Evolutionary conservation across 2,113 vertebrate genomes (phyloP), one percentile per base, ranked within the genome.

Genomic region (Engraulis encrasicolus): DNA sequence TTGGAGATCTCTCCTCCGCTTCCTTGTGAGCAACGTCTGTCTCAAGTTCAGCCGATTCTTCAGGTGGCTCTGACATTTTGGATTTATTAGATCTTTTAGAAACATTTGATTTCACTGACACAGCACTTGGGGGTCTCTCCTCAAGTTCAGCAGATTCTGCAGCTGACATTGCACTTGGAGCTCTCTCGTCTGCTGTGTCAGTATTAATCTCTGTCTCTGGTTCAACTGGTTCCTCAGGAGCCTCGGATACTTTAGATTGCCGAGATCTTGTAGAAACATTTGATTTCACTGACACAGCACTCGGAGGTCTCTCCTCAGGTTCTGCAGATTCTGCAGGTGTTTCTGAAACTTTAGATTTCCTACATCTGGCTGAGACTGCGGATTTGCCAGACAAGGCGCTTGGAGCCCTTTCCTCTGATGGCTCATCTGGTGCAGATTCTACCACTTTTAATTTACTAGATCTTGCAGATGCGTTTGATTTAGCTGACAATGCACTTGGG

Each of bases 271-370:
- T 78, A 36, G 45, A n/a, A 49, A 86, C 40, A 61, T 71, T 15
- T 45, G 48, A 48, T 84, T 17, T 89, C 88, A 81, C 34, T 45
- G 89, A 85, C 50, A 38, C 34, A 19, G 85, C 83, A 77, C 90
- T 90, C 81, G 93, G 95, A 5, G 94, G 95, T 20, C 96, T 94
- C 82, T 98, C 97, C 78, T 95, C 95, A 0, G 97, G 98, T 40
- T 95, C 96, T 0, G 91, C 95, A 0, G 96, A 97, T n/a, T n/a
- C 71, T 86, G 1, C 14, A 37, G 74, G 23, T 83, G 19, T 50
- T 20, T 82, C 34, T 20, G 86, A 78, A 50, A 86, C 17, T 87
- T 45, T 78, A 45, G 78, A 84, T 34, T 66, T 83, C 11, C 78
- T 85, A 45, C 78, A 85, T 79, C 84, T 80, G 12, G 31, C 40